Base-by-base conservation (phyloP, 2,888 invertebrate species). In the Archips xylosteana region DNA sequence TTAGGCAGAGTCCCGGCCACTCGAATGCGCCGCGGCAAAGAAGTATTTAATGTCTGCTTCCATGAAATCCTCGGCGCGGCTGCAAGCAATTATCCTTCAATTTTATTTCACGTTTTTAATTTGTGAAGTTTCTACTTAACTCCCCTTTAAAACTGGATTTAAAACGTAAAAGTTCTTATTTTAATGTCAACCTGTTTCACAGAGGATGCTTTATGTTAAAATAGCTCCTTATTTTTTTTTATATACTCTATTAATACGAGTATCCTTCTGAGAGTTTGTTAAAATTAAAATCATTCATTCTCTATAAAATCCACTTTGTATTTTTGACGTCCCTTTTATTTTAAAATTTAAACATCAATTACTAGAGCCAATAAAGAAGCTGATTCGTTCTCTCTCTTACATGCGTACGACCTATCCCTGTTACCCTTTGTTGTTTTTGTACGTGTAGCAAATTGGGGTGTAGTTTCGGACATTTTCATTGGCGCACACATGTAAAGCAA, bases 81-180 rank as follows among this genome's bases (percentile, higher is more conserved):
- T 61, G 70, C 70, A 69, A 59, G 70, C 61, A 74, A 70, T 70
- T 65, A 74, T 70, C 51, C 74, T 70, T 45, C 69, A 74, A 69
- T 69, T 74, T 74, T 54, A 74, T 74, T 70, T 65, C 64, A 36
- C 51, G 45, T 45, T 74, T 74, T 74, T 74, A 74, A 74, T 70
- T 70, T 60, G 51, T 60, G 10, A 39, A 73, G 64, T 73, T 69
- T 72, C 13, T 45, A 60, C 60, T 69, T 54, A 49, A 65, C 23
- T 70, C 34, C 42, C 32, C 49, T 64, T 69, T 65, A 32, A 69
- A 69, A 39, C 64, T 9, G 68, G 23, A 63, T 57, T 57, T 12
- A 57, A 39, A n/a, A 36, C 32, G 61, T 61, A 49, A 13, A 60
- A n/a, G n/a, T 32, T 64, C 1, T 72, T 63, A 62, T 72, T 63